Conservation (phyloP, 2,113 vertebrate species). For the Datnioides undecimradiatus region DNA sequence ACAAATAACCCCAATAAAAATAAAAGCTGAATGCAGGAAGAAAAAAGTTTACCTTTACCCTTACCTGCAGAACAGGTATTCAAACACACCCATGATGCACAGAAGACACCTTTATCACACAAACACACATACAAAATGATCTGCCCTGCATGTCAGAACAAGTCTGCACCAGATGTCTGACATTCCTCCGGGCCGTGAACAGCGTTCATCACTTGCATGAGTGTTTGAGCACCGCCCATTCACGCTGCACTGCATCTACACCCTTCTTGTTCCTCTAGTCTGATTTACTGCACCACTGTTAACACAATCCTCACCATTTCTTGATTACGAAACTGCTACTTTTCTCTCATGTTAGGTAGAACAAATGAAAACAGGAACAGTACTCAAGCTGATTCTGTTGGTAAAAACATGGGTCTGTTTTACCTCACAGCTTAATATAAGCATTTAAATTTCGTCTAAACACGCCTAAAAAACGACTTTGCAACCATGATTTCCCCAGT, state of each 20-base stretch:
- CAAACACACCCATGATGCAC: conserved; percentile 38
- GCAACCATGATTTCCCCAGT: not conserved
- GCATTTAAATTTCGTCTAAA: not conserved
- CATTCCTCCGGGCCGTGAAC: conserved; percentile 51
- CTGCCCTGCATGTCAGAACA: conserved; percentile 43
- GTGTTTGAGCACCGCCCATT: not conserved
- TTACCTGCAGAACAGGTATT: conserved; percentile 55
- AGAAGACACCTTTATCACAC: conserved; percentile 23
- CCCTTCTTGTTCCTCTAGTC: not conserved
- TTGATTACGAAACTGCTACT: not conserved
- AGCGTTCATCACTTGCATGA: not conserved
- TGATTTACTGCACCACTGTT: not conserved
- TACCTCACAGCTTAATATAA: not conserved
- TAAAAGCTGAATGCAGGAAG: conserved; percentile 3
- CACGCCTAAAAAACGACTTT: not conserved
- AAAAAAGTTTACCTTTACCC: not conserved
- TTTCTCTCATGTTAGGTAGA: not conserved
- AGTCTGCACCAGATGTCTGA: conserved; percentile 43
- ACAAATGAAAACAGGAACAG: not conserved
- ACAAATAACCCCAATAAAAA: conserved; percentile 3
- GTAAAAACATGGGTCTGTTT: too few relatives aligned
- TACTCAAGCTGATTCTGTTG: too few relatives aligned
- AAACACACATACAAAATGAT: not conserved
- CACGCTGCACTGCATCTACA: not conserved
- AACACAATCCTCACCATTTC: not conserved